Conservation (phyloP, 2,113 vertebrate genomes). For the Leuciscus idus region DNA sequence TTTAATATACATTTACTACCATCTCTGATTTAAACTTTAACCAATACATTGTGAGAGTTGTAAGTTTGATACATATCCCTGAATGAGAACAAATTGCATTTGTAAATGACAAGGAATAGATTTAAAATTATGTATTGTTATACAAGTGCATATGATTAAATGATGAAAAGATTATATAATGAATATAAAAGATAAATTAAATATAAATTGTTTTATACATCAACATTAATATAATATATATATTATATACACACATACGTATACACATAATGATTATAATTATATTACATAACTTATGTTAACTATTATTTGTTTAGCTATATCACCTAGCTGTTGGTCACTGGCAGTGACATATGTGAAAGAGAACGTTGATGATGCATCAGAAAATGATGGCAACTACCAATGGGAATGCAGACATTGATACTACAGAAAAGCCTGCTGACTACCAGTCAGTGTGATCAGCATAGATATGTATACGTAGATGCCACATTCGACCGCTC, state of each 20-base stretch:
- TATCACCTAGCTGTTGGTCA: not conserved
- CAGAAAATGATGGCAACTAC: not conserved
- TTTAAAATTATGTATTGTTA: not conserved
- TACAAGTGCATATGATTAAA: not conserved
- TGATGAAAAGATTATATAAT: not conserved
- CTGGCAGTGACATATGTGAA: not conserved
- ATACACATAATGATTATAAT: no score
- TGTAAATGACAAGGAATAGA: no score
- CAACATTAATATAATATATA: no score
- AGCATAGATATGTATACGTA: no score
- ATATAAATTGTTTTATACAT: no score
- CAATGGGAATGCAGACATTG: not conserved
- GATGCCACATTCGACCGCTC: no score
- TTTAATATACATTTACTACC: not conserved
- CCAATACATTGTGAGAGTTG: not conserved
- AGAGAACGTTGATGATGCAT: not conserved
- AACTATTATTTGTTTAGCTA: no score
- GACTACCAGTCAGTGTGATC: not conserved
- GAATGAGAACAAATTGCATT: not conserved
- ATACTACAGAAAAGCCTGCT: not conserved
- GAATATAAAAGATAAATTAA: not conserved
- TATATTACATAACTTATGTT: no score
- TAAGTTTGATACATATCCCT: not conserved
- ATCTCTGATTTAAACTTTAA: no score
- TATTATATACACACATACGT: no score